A percentile compares a stretch with the other conserved stretches of the same genome.
phyloP scores from a whole-genome alignment of 2,888 invertebrate genomes.

The Machimus rusticus region DNA sequence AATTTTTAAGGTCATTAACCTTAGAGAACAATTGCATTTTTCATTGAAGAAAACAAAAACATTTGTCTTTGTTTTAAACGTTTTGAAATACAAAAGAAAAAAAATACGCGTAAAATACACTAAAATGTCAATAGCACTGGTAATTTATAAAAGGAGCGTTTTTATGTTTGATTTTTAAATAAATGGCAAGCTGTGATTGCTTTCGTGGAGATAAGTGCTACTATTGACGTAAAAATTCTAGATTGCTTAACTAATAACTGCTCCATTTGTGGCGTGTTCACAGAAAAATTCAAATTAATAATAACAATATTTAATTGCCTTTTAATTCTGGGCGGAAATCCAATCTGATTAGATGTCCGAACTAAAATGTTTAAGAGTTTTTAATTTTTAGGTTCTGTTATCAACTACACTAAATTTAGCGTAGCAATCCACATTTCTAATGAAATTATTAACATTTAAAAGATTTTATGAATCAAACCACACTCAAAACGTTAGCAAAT shows the following conservation, averaged over 20 bases:
- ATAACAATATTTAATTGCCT: not conserved
- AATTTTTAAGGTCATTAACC: not conserved
- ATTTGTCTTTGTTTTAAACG: not conserved
- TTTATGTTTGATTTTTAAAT: constrained; percentile 32
- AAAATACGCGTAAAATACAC: constrained; percentile 16
- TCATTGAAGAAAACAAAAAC: not conserved
- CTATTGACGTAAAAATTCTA: not conserved
- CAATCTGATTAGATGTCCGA: too few species aligned
- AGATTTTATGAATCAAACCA: too few species aligned
- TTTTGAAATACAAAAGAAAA: not conserved
- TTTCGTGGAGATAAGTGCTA: not conserved
- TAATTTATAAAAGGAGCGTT: constrained; percentile 13
- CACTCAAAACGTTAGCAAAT: too few species aligned
- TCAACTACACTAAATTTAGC: too few species aligned
- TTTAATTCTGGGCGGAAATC: not conserved
- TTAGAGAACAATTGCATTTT: constrained; percentile 17
- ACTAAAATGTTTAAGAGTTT: too few species aligned
- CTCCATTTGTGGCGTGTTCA: not conserved
- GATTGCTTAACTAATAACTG: not conserved
- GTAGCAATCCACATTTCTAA: too few species aligned
- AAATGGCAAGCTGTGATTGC: constrained; percentile 12
- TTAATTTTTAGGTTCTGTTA: too few species aligned
- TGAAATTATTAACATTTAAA: too few species aligned
- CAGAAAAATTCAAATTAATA: not conserved
- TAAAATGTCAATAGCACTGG: constrained; percentile 29